Conservation (phyloP, 1,140 invertebrate species). For the Brachionus sp. region DNA sequence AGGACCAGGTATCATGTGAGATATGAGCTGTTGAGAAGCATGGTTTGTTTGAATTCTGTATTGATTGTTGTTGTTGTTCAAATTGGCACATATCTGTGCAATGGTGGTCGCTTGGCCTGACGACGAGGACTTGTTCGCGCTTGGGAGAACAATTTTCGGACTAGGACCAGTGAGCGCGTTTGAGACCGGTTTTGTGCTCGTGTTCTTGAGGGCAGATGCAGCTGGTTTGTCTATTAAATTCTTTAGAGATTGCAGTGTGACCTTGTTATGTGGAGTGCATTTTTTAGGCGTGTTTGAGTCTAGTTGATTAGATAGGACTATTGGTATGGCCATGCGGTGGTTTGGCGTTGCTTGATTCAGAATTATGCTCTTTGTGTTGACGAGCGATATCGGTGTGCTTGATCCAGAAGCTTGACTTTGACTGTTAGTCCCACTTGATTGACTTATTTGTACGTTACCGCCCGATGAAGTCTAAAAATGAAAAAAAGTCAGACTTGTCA, state of each 20-base stretch:
- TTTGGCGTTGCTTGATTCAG: not conserved
- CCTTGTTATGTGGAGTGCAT: not conserved
- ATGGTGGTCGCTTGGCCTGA: not conserved
- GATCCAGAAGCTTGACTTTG: not conserved
- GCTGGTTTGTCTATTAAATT: not conserved
- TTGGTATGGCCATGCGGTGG: not conserved
- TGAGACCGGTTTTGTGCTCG: not conserved
- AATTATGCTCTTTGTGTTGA: not conserved
- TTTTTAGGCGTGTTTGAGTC: not conserved
- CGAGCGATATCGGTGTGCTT: not conserved
- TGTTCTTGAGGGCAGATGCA: not conserved
- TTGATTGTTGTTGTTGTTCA: not conserved
- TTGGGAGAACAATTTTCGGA: not conserved
- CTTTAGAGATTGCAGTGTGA: not conserved
- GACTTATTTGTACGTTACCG: conserved; percentile 10
- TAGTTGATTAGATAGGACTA: not conserved
- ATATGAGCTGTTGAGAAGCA: conserved; percentile 9
- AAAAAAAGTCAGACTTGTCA: not conserved
- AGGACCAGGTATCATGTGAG: not conserved
- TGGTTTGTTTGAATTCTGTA: not conserved
- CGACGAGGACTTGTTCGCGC: not conserved
- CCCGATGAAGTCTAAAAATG: not conserved
- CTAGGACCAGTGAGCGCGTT: not conserved
- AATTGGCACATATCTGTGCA: conserved; percentile 10
- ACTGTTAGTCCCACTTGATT: not conserved